phyloP scores from a whole-genome alignment of 2,888 invertebrate genomes.

The Pheosia tremula region DNA sequence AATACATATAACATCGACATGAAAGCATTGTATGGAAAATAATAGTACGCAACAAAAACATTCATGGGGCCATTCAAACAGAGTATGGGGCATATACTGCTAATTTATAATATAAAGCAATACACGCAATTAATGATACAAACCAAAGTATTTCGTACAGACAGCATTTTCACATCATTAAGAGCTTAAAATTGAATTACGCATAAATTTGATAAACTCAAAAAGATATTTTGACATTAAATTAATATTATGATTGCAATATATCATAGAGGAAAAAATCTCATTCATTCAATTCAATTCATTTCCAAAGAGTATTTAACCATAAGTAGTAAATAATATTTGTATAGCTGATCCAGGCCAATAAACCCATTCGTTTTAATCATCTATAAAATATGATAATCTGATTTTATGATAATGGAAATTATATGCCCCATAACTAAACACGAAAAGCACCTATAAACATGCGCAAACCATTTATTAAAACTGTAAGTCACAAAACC shows the following conservation, averaged over 20 bases:
- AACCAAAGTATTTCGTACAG: conserved; percentile 20
- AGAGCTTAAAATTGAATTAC: not conserved
- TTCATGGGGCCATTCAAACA: not conserved
- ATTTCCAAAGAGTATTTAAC: too few relatives aligned
- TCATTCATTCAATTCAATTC: too few relatives aligned
- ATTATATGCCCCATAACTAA: not conserved
- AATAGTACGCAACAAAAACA: conserved; percentile 9
- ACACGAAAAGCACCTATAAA: not conserved
- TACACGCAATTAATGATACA: not conserved
- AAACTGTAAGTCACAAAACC: conserved; percentile 7
- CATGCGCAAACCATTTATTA: conserved; percentile 27
- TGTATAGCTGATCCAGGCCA: not conserved
- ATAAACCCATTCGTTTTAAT: not conserved
- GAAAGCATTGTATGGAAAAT: conserved; percentile 35
- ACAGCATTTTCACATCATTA: conserved; percentile 23
- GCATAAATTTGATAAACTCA: not conserved
- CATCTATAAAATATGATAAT: not conserved
- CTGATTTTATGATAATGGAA: not conserved
- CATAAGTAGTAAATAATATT: too few relatives aligned
- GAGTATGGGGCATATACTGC: not conserved
- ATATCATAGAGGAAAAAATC: too few relatives aligned
- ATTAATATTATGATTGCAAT: too few relatives aligned
- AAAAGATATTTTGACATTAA: too few relatives aligned
- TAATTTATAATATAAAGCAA: not conserved
- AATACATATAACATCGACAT: conserved; percentile 51